Evolutionary conservation across 2,797 vertebrate species (phyloP).

Genomic region (Peromyscus eremicus): DNA sequence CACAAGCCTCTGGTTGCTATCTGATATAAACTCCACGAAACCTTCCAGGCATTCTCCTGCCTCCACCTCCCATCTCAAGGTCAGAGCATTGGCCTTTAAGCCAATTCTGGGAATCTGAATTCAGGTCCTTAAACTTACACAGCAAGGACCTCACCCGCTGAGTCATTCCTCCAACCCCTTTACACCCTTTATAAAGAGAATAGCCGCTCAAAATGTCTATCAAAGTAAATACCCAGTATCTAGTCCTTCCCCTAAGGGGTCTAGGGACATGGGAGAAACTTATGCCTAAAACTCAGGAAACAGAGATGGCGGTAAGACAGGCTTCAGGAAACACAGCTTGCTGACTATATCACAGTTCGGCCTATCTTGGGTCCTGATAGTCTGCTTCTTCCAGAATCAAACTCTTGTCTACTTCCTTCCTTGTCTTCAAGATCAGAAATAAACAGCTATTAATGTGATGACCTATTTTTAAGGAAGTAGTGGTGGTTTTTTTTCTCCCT

Average conservation of each 20-base stretch:
- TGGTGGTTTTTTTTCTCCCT: background rate
- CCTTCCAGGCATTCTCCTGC: background rate
- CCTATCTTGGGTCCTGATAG: background rate
- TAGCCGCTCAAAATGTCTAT: background rate
- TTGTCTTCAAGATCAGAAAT: conserved; percentile 33
- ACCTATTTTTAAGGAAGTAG: background rate
- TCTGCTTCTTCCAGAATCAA: background rate
- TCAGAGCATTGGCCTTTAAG: background rate
- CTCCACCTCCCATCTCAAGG: background rate
- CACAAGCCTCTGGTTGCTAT: too few relatives aligned
- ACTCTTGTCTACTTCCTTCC: background rate
- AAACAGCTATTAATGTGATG: background rate
- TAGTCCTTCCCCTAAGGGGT: background rate
- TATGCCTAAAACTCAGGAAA: background rate
- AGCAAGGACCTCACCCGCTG: background rate
- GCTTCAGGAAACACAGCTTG: background rate
- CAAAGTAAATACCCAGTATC: background rate
- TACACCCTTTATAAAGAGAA: background rate
- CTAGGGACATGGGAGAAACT: background rate
- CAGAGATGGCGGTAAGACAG: fast-evolving
- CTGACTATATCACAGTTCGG: background rate
- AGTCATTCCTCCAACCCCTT: background rate
- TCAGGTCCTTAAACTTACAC: background rate
- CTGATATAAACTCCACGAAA: too few relatives aligned
- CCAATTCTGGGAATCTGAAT: background rate